A percentile compares a stretch with the other conserved stretches of the same genome.
phyloP scores from a whole-genome alignment of 2,797 vertebrate species.

The Enteromius trimaculatus region DNA sequence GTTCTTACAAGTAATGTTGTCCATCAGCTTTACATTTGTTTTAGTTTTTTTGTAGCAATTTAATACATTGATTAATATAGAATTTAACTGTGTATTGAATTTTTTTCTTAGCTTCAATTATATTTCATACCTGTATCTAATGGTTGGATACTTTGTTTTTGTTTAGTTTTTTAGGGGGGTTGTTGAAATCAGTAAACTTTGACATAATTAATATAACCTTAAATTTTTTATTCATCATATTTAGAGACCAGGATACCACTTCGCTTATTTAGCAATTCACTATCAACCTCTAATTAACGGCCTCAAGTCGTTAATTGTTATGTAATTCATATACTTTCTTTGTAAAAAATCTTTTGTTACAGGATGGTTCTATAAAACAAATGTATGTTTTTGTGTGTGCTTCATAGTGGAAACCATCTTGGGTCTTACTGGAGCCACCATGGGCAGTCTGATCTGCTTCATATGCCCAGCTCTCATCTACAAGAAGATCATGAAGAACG shows the following conservation, averaged over 20 bases:
- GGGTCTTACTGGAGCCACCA: constrained; percentile 95
- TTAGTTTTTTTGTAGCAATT: neutral
- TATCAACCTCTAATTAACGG: neutral
- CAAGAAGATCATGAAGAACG: constrained; percentile 91
- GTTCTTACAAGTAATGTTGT: neutral
- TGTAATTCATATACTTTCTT: neutral
- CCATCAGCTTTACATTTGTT: neutral
- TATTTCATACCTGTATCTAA: neutral
- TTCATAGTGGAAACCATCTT: constrained; percentile 92
- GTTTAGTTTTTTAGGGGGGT: neutral
- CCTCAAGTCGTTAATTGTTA: neutral
- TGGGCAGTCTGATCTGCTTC: constrained; percentile 98
- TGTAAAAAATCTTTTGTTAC: neutral
- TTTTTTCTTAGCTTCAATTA: neutral
- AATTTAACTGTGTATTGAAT: neutral
- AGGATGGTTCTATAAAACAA: neutral
- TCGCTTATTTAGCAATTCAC: neutral
- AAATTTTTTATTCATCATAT: neutral
- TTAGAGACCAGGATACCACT: neutral
- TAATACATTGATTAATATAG: neutral
- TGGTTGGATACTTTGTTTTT: neutral
- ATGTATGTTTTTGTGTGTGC: constrained; percentile 26
- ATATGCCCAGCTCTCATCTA: constrained; percentile 97
- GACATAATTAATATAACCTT: neutral
- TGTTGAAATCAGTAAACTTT: neutral